phyloP scores from a whole-genome alignment of 1,140 invertebrate species.

The Orussus abietinus region DNA sequence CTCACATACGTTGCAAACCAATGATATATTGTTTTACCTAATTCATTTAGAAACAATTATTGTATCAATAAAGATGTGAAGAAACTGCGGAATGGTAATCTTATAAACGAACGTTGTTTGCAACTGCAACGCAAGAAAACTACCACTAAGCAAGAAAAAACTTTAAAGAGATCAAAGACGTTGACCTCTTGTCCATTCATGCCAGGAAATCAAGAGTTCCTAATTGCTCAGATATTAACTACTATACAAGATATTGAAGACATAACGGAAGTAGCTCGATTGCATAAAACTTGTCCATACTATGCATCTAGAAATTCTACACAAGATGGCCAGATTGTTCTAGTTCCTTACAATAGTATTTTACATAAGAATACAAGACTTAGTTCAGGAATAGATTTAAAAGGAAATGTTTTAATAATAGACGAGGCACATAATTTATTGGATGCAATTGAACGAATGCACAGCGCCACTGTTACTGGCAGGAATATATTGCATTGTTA shows the following conservation, averaged over 20 bases:
- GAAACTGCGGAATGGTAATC: conserved; percentile 68
- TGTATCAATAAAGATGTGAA: conserved; percentile 85
- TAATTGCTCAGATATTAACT: conserved; percentile 64
- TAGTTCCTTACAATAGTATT: conserved; percentile 84
- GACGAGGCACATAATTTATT: conserved; percentile 98
- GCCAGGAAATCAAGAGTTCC: conserved; percentile 59
- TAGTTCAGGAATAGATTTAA: conserved; percentile 68
- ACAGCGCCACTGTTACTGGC: conserved; percentile 70
- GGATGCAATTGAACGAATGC: conserved; percentile 83
- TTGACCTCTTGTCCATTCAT: conserved; percentile 65
- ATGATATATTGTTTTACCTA: conserved; percentile 3
- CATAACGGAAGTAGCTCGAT: conserved; percentile 65
- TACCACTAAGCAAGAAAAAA: conserved; percentile 59
- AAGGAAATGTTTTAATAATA: conserved; percentile 84
- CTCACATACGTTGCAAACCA: conserved; percentile 4
- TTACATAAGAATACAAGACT: conserved; percentile 79
- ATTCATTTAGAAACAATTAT: conserved; percentile 52
- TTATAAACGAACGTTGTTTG: conserved; percentile 94
- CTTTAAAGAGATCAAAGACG: conserved; percentile 59
- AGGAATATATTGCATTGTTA: conserved; percentile 66
- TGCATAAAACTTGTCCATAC: conserved; percentile 82
- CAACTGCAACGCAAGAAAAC: conserved; percentile 79
- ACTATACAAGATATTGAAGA: conserved; percentile 88
- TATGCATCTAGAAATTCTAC: conserved; percentile 80
- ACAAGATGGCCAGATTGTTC: conserved; percentile 74